Conservation (phyloP, 2,113 vertebrate species). For the Rhodinocichla rosea region DNA sequence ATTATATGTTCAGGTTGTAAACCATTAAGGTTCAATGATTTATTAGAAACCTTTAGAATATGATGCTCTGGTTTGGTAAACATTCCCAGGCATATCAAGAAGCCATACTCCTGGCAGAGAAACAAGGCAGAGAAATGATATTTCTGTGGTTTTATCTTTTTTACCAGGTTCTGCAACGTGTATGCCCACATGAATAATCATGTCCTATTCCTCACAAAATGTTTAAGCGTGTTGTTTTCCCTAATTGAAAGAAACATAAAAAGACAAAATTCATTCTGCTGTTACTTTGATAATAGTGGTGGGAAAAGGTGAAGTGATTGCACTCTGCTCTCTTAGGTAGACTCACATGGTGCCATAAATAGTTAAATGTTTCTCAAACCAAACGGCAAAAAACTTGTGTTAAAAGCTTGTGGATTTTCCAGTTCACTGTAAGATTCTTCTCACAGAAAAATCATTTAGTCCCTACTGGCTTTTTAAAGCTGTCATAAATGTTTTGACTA, state of each 20-base stretch:
- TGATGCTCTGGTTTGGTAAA: not conserved
- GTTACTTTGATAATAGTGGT: not conserved
- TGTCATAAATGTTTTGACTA: not conserved
- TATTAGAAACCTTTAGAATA: constrained; percentile 9
- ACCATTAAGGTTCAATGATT: not conserved
- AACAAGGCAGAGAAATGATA: not conserved
- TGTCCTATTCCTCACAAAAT: not conserved
- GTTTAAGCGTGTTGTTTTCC: not conserved
- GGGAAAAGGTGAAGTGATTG: not conserved
- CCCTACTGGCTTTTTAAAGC: not conserved
- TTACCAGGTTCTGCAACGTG: not conserved
- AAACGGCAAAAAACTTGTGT: not conserved
- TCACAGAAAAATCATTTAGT: not conserved
- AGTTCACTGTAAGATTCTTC: not conserved
- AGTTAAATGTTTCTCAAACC: not conserved
- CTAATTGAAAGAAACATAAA: not conserved
- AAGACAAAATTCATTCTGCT: not conserved
- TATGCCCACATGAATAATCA: not conserved
- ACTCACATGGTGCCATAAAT: not conserved
- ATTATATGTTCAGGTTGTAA: not conserved
- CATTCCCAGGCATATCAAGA: not conserved
- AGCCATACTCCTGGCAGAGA: not conserved
- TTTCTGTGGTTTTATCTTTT: not conserved
- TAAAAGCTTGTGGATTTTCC: not conserved
- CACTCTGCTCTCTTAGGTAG: accelerated